Conservation (phyloP, 2,888 invertebrate species). For the Cerceris rybyensis region DNA sequence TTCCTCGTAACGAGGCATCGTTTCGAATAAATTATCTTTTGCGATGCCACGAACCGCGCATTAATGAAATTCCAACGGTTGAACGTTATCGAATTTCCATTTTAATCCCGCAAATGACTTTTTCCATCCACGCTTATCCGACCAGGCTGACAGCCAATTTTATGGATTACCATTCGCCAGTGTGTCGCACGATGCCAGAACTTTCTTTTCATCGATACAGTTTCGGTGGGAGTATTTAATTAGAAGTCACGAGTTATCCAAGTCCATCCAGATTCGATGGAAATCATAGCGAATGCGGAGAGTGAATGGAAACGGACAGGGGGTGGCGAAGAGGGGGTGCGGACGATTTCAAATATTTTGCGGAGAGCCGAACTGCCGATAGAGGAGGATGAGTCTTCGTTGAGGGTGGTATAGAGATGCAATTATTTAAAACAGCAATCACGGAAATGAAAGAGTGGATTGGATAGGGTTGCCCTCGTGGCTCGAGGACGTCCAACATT, state of each 20-base stretch:
- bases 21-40: conserved; percentile 1
- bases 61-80: conserved; percentile 5
- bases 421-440: conserved; percentile 81
- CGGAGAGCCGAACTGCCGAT: conserved; percentile 21
- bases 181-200: conserved; percentile 41
- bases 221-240: conserved; percentile 52
- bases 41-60: not conserved
- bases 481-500: conserved; percentile 62
- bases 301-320: conserved; percentile 7
- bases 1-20: not conserved
- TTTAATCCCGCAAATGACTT: conserved; percentile 41
- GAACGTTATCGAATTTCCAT: conserved; percentile 26
- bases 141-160: conserved; percentile 38
- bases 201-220: conserved; percentile 43
- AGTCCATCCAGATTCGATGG: conserved; percentile 21
- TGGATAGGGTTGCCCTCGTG: conserved; percentile 57
- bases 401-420: conserved; percentile 59
- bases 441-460: conserved; percentile 78
- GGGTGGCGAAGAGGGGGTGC: conserved; percentile 11
- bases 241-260: conserved; percentile 50
- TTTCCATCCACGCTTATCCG: not conserved
- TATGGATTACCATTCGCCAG: conserved; percentile 40
- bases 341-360: conserved; percentile 53
- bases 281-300: conserved; percentile 10
- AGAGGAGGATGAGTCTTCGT: conserved; percentile 8